Evolutionary conservation across 2,113 vertebrate species (phyloP).

Genomic region (Tupaia chinensis): DNA sequence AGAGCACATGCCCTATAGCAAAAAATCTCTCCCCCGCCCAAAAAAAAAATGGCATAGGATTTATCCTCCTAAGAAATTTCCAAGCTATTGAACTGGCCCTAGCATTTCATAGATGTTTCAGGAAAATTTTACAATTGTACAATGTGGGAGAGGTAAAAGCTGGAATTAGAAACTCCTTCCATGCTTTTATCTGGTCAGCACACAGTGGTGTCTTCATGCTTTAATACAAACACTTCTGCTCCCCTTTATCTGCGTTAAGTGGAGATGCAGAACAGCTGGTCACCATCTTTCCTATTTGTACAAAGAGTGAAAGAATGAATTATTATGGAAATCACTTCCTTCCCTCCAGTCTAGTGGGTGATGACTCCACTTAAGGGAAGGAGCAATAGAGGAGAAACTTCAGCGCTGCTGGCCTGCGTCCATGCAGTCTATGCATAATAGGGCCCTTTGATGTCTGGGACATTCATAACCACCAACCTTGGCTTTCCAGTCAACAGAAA

Average conservation of each 20-base stretch:
- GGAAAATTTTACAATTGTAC: neutral
- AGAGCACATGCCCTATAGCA: too few relatives aligned
- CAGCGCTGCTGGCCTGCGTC: slow-evolving; percentile 64
- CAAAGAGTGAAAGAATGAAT: slow-evolving; percentile 49
- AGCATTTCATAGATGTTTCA: neutral
- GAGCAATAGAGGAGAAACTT: slow-evolving; percentile 40
- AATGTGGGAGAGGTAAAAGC: neutral
- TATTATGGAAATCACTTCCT: slow-evolving; percentile 68
- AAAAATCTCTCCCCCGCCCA: too few relatives aligned
- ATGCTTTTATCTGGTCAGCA: neutral
- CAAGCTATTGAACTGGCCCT: neutral
- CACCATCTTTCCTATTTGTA: slow-evolving; percentile 58
- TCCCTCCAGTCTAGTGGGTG: slow-evolving; percentile 55
- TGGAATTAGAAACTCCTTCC: neutral
- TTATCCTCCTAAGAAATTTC: neutral
- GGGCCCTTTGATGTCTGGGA: slow-evolving; percentile 77
- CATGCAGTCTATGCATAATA: slow-evolving; percentile 68
- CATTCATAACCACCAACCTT: slow-evolving; percentile 69
- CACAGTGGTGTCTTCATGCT: neutral
- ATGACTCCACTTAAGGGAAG: slow-evolving; percentile 62
- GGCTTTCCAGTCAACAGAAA: slow-evolving; percentile 68
- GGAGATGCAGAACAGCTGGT: slow-evolving; percentile 70
- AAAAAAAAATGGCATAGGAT: neutral
- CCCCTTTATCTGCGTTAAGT: neutral
- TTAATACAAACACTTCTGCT: neutral